These are phyloP conservation scores for Phataginus tetradactyla DNA, from an alignment of 2,797 vertebrate genomes.

Conservation along the genomic window DNA sequence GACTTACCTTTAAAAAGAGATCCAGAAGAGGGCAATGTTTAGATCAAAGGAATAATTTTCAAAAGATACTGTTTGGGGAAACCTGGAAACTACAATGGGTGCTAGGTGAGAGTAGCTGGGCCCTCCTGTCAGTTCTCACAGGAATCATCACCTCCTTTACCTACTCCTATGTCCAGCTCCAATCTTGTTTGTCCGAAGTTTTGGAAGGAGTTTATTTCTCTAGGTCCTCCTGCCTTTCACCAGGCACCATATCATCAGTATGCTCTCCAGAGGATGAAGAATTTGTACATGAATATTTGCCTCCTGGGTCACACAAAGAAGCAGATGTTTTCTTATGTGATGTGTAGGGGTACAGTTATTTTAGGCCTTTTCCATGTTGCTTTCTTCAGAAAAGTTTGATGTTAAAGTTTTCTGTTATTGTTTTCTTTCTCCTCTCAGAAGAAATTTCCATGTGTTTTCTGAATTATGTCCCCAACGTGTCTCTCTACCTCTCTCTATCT, in stretches of 20 bases:
- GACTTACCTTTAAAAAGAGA: neutral
- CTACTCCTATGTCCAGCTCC: neutral
- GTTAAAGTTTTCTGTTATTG: neutral
- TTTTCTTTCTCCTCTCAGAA: slow-evolving; percentile 21
- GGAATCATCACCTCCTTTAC: neutral
- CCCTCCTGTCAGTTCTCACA: neutral
- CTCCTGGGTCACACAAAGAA: neutral
- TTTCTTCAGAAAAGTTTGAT: slow-evolving; percentile 19
- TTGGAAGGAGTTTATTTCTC: neutral
- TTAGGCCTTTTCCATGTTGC: neutral
- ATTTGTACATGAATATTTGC: slow-evolving; percentile 8
- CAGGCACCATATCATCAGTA: neutral
- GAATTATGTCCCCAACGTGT: neutral
- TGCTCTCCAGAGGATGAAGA: neutral
- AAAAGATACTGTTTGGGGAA: neutral
- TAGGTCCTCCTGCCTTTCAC: neutral
- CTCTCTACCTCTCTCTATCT: neutral
- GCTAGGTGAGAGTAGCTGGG: neutral
- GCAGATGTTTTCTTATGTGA: neutral
- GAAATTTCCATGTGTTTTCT: neutral
- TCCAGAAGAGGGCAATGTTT: neutral
- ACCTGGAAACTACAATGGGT: neutral
- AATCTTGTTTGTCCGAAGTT: neutral
- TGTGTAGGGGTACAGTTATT: neutral
- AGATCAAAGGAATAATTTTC: neutral